Percentiles rank a stretch among this genome's conserved stretches.
Evolutionary conservation across 2,797 vertebrate species (phyloP).

Genomic region (Chloroceryle amazona): DNA sequence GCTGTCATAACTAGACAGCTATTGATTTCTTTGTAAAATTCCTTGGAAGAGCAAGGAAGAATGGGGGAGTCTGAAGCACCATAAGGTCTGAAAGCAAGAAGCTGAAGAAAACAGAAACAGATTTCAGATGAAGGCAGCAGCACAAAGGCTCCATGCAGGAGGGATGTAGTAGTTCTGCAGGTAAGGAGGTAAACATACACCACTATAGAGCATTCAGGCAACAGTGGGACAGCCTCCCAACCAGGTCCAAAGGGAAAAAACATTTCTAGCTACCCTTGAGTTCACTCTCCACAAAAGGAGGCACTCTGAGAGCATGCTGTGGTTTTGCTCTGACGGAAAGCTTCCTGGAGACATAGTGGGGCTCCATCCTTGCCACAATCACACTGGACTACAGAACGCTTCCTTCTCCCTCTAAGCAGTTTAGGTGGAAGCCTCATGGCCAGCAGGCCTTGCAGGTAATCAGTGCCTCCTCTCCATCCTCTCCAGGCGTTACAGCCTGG

Average conservation of each 20-base stretch:
- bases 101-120: neutral
- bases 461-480: neutral
- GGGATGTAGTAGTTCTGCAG: neutral
- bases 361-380: neutral
- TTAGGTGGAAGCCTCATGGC: neutral
- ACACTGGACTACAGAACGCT: neutral
- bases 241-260: neutral
- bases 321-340: neutral
- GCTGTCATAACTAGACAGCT: constrained; percentile 41
- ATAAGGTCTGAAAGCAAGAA: neutral
- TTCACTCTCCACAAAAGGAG: neutral
- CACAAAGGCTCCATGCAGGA: neutral
- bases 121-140: neutral
- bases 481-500: neutral
- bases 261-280: neutral
- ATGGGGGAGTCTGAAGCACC: neutral
- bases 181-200: neutral
- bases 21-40: constrained; percentile 47
- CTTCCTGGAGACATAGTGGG: neutral
- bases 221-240: neutral
- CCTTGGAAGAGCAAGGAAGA: neutral
- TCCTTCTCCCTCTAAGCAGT: neutral
- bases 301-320: neutral
- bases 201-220: neutral
- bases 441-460: neutral